Conservation (phyloP, 2,113 vertebrate species). For the Oncorhynchus gorbuscha region DNA sequence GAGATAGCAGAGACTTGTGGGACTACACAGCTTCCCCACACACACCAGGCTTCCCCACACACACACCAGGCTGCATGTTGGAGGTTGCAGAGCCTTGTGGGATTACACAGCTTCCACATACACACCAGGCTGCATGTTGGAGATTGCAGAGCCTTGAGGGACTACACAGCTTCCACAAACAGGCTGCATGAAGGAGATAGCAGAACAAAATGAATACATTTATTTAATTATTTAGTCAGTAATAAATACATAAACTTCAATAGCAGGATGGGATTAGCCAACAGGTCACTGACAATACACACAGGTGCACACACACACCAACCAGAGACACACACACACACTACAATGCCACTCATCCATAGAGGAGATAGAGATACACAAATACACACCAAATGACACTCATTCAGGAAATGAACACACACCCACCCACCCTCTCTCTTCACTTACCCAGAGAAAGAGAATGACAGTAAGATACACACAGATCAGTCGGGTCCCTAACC, state of each 20-base stretch:
- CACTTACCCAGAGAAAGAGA: not conserved
- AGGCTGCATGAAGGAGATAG: slow-evolving; percentile 58
- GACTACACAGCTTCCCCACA: too few species aligned
- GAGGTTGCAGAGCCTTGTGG: too few species aligned
- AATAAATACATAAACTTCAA: slow-evolving; percentile 63
- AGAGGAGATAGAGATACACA: not conserved
- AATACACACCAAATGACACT: not conserved
- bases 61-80: too few species aligned
- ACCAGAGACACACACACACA: slow-evolving; percentile 28
- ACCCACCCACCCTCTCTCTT: not conserved
- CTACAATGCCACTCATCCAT: slow-evolving; percentile 10
- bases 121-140: too few species aligned
- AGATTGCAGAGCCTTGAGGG: not conserved
- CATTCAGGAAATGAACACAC: slow-evolving; percentile 4
- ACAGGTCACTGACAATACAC: slow-evolving; percentile 48
- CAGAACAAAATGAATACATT: slow-evolving; percentile 56
- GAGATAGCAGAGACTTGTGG: too few species aligned
- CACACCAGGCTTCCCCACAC: too few species aligned
- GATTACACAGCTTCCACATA: too few species aligned
- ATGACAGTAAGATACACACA: not conserved
- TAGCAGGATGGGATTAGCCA: slow-evolving; percentile 40
- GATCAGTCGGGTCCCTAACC: not conserved
- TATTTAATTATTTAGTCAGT: slow-evolving; percentile 64
- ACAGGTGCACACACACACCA: not conserved
- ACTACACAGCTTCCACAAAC: not conserved